Conservation (phyloP, 2,797 vertebrate species). For the Cuculus canorus region DNA sequence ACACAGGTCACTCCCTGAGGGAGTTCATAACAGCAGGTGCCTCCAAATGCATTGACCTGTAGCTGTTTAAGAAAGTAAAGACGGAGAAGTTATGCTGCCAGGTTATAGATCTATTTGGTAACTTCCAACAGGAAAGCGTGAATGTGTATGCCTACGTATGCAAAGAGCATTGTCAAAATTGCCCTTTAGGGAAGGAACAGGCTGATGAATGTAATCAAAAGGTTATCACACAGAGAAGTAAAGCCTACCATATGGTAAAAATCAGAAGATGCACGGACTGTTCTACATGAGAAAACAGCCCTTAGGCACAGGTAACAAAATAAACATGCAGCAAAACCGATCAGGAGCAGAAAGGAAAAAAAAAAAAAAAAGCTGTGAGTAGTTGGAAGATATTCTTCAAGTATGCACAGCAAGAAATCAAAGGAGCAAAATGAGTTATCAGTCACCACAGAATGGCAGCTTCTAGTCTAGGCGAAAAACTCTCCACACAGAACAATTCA, state of each 20-base stretch:
- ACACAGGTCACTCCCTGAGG: not conserved
- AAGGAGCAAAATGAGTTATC: not conserved
- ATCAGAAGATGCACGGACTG: not conserved
- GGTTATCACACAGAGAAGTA: not conserved
- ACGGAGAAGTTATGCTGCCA: not conserved
- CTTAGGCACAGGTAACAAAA: not conserved
- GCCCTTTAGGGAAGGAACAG: not conserved
- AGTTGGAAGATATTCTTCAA: not conserved
- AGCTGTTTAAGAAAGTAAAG: not conserved
- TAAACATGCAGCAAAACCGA: not conserved
- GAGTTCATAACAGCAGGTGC: not conserved
- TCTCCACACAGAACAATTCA: not conserved
- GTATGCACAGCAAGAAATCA: not conserved
- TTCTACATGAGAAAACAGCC: not conserved
- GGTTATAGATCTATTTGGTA: accelerated
- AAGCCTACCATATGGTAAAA: not conserved
- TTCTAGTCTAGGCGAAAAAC: not conserved
- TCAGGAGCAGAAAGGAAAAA: not conserved
- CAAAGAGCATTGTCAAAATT: not conserved
- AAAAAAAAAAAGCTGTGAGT: not conserved
- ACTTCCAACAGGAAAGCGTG: not conserved
- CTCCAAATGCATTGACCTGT: not conserved
- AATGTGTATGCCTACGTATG: not conserved
- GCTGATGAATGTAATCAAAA: not conserved
- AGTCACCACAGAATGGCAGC: not conserved